A percentile compares a stretch with the other conserved stretches of the same genome.
Conservation (phyloP, 2,113 vertebrate genomes). For the Parus major region DNA sequence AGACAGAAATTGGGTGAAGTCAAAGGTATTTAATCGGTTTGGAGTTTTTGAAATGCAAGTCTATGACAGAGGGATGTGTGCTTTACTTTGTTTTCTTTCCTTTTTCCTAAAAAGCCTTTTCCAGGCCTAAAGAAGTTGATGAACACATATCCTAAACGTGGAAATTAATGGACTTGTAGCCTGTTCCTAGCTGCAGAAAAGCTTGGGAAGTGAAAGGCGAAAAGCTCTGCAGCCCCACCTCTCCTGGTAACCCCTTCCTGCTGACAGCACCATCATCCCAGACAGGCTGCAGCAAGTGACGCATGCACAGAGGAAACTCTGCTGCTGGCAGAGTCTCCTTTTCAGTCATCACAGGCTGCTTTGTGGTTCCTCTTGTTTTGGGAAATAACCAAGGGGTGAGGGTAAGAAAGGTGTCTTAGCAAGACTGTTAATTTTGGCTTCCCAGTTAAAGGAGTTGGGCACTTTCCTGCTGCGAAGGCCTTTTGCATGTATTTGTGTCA, state of each 20-base stretch:
- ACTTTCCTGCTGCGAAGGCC: not conserved
- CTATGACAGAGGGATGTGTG: not conserved
- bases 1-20: not conserved
- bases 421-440: not conserved
- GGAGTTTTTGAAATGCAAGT: not conserved
- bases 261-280: not conserved
- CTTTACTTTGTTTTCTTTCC: not conserved
- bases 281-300: not conserved
- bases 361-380: not conserved
- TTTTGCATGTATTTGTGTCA: not conserved
- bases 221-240: slow-evolving; percentile 7
- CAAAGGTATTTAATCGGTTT: not conserved
- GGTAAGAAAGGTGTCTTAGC: not conserved
- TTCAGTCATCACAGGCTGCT: not conserved
- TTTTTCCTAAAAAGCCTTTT: not conserved
- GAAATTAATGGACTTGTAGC: not conserved
- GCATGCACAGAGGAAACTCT: not conserved
- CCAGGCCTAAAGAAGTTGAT: not conserved
- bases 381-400: not conserved
- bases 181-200: not conserved
- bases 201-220: not conserved
- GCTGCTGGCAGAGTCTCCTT: not conserved
- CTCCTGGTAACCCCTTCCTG: not conserved
- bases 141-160: not conserved
- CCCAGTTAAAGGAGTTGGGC: not conserved